Percentiles rank a stretch among this genome's conserved stretches.
Conservation (phyloP, 2,113 vertebrate genomes). For the Apistogramma diplotaenia region DNA sequence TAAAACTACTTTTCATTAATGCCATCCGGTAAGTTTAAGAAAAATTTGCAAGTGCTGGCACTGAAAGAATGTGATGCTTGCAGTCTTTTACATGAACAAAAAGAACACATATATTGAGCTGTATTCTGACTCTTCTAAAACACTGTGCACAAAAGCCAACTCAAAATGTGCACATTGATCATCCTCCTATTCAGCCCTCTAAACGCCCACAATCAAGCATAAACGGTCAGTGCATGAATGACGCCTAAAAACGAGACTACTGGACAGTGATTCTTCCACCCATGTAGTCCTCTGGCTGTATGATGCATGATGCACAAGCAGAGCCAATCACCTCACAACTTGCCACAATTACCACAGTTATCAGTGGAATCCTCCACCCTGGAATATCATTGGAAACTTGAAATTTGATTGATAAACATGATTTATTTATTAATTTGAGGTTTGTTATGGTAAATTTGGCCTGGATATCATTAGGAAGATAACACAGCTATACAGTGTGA, state of each 20-base stretch:
- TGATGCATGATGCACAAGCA: not conserved
- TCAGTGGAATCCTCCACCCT: not conserved
- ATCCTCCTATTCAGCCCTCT: not conserved
- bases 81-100: not conserved
- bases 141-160: not conserved
- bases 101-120: not conserved
- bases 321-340: not conserved
- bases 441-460: not conserved
- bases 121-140: not conserved
- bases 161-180: not conserved
- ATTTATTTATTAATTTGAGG: not conserved
- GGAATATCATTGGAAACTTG: not conserved
- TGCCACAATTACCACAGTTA: not conserved
- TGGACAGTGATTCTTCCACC: not conserved
- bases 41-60: too few species aligned
- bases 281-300: not conserved
- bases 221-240: not conserved
- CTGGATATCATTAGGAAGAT: not conserved
- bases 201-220: not conserved
- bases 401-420: not conserved
- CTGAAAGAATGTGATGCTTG: not conserved
- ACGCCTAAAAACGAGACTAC: not conserved
- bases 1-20: not conserved
- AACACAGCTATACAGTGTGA: not conserved
- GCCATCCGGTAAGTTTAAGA: not conserved